Evolutionary conservation across 2,888 invertebrate species (phyloP).

Genomic region (Nomada ferruginata): DNA sequence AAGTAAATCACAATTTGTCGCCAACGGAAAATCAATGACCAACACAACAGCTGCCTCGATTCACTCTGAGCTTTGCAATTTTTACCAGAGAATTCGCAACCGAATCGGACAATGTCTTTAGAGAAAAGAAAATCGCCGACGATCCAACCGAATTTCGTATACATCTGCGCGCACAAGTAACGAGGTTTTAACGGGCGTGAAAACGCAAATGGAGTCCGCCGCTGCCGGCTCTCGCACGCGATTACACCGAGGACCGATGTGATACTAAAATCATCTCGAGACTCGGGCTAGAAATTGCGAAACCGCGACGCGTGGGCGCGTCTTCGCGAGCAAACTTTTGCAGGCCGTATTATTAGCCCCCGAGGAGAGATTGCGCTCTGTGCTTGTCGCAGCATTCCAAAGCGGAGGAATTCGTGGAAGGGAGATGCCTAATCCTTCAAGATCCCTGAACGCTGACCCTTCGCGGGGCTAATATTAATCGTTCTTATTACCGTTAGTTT

Average conservation of each 20-base stretch:
- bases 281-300: constrained; percentile 64
- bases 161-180: not conserved
- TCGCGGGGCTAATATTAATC: not conserved
- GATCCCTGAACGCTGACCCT: not conserved
- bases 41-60: too few species aligned
- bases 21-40: too few species aligned
- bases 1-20: too few species aligned
- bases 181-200: not conserved
- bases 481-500: not conserved
- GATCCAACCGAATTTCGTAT: too few species aligned
- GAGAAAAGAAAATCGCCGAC: too few species aligned
- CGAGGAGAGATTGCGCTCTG: constrained; percentile 45
- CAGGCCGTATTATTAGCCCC: constrained; percentile 67
- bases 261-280: constrained; percentile 75
- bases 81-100: too few species aligned
- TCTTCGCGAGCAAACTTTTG: constrained; percentile 52
- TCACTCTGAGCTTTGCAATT: too few species aligned
- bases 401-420: constrained; percentile 49
- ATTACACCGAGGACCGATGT: constrained; percentile 70
- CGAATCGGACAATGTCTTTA: too few species aligned
- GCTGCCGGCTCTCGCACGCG: constrained; percentile 40
- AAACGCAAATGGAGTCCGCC: not conserved
- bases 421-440: constrained; percentile 1
- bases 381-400: constrained; percentile 46
- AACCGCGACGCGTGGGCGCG: constrained; percentile 72